These are phyloP conservation scores for Drosophila pseudoobscura DNA, from an alignment of 1,140 invertebrate genomes.

Conservation along the genomic window DNA sequence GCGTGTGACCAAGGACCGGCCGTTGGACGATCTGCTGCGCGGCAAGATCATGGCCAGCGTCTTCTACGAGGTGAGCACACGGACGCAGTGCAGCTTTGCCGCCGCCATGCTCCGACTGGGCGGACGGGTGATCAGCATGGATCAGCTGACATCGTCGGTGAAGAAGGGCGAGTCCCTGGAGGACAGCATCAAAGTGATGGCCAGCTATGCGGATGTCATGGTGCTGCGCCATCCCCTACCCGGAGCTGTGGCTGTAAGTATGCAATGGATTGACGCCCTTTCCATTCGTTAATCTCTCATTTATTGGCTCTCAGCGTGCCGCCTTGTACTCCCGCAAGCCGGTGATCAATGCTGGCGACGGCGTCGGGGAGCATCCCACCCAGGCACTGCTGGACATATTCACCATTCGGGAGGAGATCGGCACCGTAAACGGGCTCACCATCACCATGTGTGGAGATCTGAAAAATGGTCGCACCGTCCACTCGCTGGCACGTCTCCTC, in stretches of 20 bases:
- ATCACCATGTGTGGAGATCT: conserved; percentile 98
- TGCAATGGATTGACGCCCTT: neutral
- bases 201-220: conserved; percentile 94
- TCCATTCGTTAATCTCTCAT: no score
- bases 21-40: conserved; percentile 93
- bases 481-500: conserved; percentile 96
- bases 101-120: conserved; percentile 98
- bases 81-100: conserved; percentile 97
- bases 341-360: conserved; percentile 98
- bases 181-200: conserved; percentile 93
- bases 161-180: conserved; percentile 98
- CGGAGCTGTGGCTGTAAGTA: conserved; percentile 93
- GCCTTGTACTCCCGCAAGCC: conserved; percentile 93
- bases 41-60: conserved; percentile 98
- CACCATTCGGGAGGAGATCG: conserved; percentile 99
- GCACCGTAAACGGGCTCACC: conserved; percentile 97
- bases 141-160: conserved; percentile 94
- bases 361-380: conserved; percentile 98
- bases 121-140: conserved; percentile 94
- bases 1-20: conserved; percentile 92
- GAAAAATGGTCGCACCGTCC: conserved; percentile 98
- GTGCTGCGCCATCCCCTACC: conserved; percentile 96
- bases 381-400: conserved; percentile 99
- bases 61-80: conserved; percentile 98
- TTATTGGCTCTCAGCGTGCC: conserved; percentile 87